Evolutionary conservation across 2,797 vertebrate species (phyloP), one percentile per base, ranked within the genome.

Genomic region (Scyliorhinus canicula): DNA sequence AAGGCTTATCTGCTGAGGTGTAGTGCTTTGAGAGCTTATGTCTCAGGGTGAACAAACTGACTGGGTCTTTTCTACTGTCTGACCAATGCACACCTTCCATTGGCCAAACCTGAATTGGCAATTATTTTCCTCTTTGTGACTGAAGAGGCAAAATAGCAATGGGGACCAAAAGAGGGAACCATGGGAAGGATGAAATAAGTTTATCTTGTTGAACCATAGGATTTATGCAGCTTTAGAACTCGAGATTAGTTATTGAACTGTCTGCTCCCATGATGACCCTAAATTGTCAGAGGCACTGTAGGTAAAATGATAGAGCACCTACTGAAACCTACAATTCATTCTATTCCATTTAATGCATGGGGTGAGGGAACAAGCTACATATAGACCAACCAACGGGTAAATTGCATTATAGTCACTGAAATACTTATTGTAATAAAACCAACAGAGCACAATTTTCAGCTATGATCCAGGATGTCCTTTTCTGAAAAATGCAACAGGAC

Each of bases 361-460:
- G 24, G 47, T 67, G 11, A 47, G 44, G 47, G 28, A 65, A 52
- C 69, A 74, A 71, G 67, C 69, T 94, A 74, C 93, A 74, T 71
- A 74, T 94, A 55, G 93, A 94, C 93, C 67, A 94, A 74, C 93
- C 93, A 94, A 74, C 5, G 4, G 26, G 26, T 55, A 93, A 93
- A 93, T 74, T 94, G 67, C 21, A 65, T 94, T 50, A 52, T 47
- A 71, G 93, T 52, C 47, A 94, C 26, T 50, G 67, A 94, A 71
- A 94, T 94, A 52, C 60, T 93, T 69, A 3, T 79, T 63, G 24
- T 60, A 65, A 91, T 44, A 91, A n/a, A n/a, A 65, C 60, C 93
- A 94, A 55, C 16, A 94, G 47, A 28, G 47, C 67, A 94, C 31
- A 94, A 74, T 55, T 74, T n/a, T 74, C 67, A 71, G 93, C 35